These are phyloP conservation scores for Nerophis lumbriciformis DNA, from an alignment of 2,113 vertebrate species.

Conservation along the genomic window DNA sequence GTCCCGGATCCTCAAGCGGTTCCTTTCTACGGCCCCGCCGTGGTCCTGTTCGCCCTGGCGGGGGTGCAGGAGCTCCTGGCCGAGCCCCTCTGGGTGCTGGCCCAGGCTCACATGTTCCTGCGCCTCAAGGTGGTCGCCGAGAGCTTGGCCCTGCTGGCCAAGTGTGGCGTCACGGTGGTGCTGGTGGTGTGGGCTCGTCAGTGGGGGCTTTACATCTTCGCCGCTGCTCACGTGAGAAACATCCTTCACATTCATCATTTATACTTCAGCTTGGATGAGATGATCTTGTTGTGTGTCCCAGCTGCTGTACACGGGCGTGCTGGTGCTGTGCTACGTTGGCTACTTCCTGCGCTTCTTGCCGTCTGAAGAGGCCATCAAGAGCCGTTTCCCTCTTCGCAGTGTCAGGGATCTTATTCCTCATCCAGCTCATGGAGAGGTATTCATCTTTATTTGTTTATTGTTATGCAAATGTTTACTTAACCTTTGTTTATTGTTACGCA, in stretches of 20 bases:
- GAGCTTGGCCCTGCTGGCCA: slow-evolving; percentile 84
- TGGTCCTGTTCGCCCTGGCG: slow-evolving; percentile 83
- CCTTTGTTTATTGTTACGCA: too few relatives aligned
- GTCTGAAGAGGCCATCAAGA: slow-evolving; percentile 76
- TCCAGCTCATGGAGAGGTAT: slow-evolving; percentile 70
- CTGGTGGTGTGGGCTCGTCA: slow-evolving; percentile 79
- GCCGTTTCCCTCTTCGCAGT: slow-evolving; percentile 76
- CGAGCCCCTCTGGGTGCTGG: slow-evolving; percentile 92
- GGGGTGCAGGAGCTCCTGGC: slow-evolving; percentile 87
- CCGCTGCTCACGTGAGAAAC: slow-evolving; percentile 83
- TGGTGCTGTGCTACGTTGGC: slow-evolving; percentile 79
- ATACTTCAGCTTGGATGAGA: neutral
- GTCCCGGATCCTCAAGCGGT: slow-evolving; percentile 77
- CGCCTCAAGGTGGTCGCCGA: slow-evolving; percentile 89
- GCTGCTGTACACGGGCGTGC: slow-evolving; percentile 80
- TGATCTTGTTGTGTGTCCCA: slow-evolving; percentile 38
- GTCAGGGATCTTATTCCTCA: slow-evolving; percentile 78
- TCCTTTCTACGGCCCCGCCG: slow-evolving; percentile 83
- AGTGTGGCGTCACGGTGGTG: slow-evolving; percentile 79
- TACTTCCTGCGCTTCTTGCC: slow-evolving; percentile 84
- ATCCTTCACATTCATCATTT: neutral
- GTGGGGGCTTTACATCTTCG: slow-evolving; percentile 82
- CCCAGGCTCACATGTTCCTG: slow-evolving; percentile 90
- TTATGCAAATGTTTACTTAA: too few relatives aligned
- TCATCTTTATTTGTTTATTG: too few relatives aligned